Evolutionary conservation across 2,797 vertebrate species (phyloP), one percentile per base, ranked within the genome.

Genomic region (Eptatretus atami): DNA sequence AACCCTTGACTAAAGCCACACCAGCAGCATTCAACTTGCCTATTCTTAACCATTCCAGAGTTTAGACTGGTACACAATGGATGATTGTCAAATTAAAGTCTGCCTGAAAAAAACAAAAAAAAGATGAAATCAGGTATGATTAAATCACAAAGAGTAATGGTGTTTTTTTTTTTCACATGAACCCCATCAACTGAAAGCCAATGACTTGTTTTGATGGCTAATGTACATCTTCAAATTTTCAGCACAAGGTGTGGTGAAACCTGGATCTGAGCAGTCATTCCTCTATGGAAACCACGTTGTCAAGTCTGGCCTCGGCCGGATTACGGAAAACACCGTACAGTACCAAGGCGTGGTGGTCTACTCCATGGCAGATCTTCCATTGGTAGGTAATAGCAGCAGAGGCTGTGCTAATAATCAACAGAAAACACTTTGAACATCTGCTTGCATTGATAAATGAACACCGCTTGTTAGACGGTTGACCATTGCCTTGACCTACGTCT

Each of bases 271-370:
- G 69, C 90, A 96, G 66, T 86, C 90, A 6, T 98, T 86, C 65
- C 76, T 98, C 6, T 98, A 96, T 2, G 88, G 92, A 12, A 96
- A 92, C 73, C 90, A 96, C 1, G 76, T 98, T 54, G 68, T 92
- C 63, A 98, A 98, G 66, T 90, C 90, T 0, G 87, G 92, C 10
- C 77, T 98, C 63, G 92, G 92, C 2, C 80, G 87, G 66, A 94
- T 98, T 73, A 96, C 90, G 0, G 90, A 95, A 72, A 92, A 77
- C 73, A 96, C 86, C 0, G 69, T 72, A 1, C 85, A 92, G 72
- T 98, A 98, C 74, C 92, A 98, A 70, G 92, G 92, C 0, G 83
- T 98, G 1, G 84, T 98, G 68, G 86, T 98, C 31, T 95, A 88
- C 66, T 93, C 86, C 68, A 94, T 96, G 92, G 77, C 90, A 0